Conservation (phyloP, 2,113 vertebrate species). For the Candoia aspera region DNA sequence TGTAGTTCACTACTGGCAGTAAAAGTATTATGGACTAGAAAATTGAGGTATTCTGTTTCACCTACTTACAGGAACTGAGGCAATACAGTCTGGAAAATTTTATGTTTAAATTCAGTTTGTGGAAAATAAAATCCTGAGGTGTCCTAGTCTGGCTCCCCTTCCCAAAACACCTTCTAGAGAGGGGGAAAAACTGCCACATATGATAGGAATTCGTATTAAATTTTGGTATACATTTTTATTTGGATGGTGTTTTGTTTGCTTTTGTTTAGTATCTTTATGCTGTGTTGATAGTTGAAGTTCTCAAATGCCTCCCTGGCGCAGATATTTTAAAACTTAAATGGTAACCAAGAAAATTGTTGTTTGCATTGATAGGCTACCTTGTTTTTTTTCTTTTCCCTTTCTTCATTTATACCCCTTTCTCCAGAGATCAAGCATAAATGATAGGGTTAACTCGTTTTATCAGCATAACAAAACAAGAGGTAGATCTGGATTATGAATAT, state of each 20-base stretch:
- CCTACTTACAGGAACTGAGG: no score
- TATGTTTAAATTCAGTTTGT: neutral
- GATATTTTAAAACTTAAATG: neutral
- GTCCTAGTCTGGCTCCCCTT: neutral
- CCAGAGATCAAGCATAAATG: neutral
- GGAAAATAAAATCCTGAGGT: neutral
- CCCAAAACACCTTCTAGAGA: neutral
- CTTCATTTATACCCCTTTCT: neutral
- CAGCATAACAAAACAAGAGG: neutral
- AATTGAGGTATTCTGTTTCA: neutral
- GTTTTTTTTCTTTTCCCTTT: neutral
- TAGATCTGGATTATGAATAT: neutral
- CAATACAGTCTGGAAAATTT: neutral
- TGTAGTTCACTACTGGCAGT: neutral
- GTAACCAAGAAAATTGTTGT: neutral
- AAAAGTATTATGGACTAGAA: neutral
- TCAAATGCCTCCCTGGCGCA: neutral
- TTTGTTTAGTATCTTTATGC: neutral
- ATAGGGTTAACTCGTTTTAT: neutral
- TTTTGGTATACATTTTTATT: neutral
- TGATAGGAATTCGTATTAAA: neutral
- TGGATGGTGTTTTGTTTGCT: no score
- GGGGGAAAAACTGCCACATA: neutral
- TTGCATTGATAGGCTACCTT: neutral
- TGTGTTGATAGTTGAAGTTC: neutral